Base-by-base conservation (phyloP, 2,113 vertebrate species). In the Lampris megalopsis region DNA sequence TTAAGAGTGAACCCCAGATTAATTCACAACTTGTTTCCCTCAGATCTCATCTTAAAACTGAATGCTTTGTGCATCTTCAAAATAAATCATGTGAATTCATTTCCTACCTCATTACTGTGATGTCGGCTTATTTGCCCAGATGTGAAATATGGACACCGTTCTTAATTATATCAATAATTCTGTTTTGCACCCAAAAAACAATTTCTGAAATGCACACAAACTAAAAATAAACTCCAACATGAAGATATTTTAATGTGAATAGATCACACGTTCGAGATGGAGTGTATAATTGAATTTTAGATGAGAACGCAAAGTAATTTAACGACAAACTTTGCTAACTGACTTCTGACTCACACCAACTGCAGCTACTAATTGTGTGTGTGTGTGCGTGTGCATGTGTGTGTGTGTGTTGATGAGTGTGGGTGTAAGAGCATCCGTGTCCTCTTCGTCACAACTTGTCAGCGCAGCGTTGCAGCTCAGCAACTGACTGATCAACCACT, bases 401-500 rank as follows among this genome's bases (percentile, higher is more conserved):
- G 53, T 10, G 63, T 71, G 65, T 35, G 54, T 68, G 73, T 76
- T 63, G 62, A 40, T 73, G 73, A 57, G 68, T 67, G 49, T 68
- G 58, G 53, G 60, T 71, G 48, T 56, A 49, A 48, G 52, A 59
- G 61, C 7, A 38, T 41, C 64, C 58, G 59, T 67, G 77, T 86
- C 74, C 74, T 63, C 80, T 83, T 89, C 56, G 71, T 63, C 62
- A 35, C 11, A 63, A 75, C 84, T 80, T 87, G 89, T 84, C 91
- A 87, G 53, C 67, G 57, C 24, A 53, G 69, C 45, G 82, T 81
- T 63, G 63, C 84, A 90, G 81, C 78, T 87, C 85, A 80, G 64
- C 68, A 76, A 68, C 78, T 90, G 90, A 92, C 75, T 81, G 88
- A 92, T 91, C 37, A 70, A 75, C 78, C 8, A 7, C 66, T 86